Conservation (phyloP, 2,113 vertebrate species). For the Pelobates fuscus region DNA sequence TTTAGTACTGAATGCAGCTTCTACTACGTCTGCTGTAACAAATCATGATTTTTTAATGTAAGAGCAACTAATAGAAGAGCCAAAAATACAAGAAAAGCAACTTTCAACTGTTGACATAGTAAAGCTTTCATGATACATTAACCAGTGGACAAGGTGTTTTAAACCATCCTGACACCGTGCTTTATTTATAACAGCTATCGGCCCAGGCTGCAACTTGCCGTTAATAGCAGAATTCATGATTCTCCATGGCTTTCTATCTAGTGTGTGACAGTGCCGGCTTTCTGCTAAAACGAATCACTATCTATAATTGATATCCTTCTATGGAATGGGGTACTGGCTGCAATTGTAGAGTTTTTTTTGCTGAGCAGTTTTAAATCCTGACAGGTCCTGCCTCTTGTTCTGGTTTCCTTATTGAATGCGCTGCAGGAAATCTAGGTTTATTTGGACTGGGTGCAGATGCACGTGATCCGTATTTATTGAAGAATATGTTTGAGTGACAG, state of each 20-base stretch:
- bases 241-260: constrained; percentile 95
- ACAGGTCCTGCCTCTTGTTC: constrained; percentile 91
- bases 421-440: constrained; percentile 65
- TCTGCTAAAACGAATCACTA: constrained; percentile 93
- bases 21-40: not conserved
- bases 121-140: constrained; percentile 63
- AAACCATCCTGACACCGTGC: constrained; percentile 62
- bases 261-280: constrained; percentile 89
- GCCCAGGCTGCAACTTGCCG: constrained; percentile 69
- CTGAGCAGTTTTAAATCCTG: constrained; percentile 97
- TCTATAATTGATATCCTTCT: constrained; percentile 99
- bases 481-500: constrained; percentile 55
- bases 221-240: constrained; percentile 98
- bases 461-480: constrained; percentile 66
- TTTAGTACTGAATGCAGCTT: not conserved
- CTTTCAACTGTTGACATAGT: constrained; percentile 41
- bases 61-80: too few species aligned
- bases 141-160: constrained; percentile 68
- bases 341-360: constrained; percentile 92
- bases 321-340: constrained; percentile 90
- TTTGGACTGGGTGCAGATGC: constrained; percentile 68
- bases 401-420: constrained; percentile 69
- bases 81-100: constrained; percentile 1
- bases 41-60: not conserved
- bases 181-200: constrained; percentile 77